Conservation (phyloP, 2,888 invertebrate genomes). For the Dicycla oo region DNA sequence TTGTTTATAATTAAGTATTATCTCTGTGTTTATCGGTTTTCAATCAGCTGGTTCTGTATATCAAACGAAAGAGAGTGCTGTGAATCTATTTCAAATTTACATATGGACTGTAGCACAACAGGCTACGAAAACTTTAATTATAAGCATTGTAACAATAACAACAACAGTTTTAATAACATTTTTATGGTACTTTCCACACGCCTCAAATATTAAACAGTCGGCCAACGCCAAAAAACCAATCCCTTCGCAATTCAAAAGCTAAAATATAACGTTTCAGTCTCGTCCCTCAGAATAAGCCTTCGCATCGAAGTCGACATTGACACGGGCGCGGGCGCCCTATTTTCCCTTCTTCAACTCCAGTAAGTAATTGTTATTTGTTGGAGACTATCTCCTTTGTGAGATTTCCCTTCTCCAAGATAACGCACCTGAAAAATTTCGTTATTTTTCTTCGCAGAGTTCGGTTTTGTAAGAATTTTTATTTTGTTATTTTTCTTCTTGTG, state of each 20-base stretch:
- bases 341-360: constrained; percentile 68
- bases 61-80: background rate
- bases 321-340: constrained; percentile 63
- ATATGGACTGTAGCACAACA: background rate
- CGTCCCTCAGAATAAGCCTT: constrained; percentile 53
- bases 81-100: background rate
- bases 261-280: constrained; percentile 38
- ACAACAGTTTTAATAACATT: background rate
- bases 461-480: constrained; percentile 52
- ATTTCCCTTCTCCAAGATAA: constrained; percentile 69
- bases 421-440: constrained; percentile 70
- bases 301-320: constrained; percentile 65
- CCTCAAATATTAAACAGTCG: background rate
- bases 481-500: constrained; percentile 42
- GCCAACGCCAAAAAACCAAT: background rate
- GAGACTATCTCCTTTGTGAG: constrained; percentile 69
- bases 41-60: background rate
- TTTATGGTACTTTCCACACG: background rate
- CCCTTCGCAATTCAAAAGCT: background rate
- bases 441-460: constrained; percentile 55
- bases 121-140: background rate
- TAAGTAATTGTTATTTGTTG: constrained; percentile 75
- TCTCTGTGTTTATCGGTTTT: background rate
- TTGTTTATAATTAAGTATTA: background rate
- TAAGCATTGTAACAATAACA: background rate